phyloP scores from a whole-genome alignment of 2,797 vertebrate species.

The Lacerta bilineata region DNA sequence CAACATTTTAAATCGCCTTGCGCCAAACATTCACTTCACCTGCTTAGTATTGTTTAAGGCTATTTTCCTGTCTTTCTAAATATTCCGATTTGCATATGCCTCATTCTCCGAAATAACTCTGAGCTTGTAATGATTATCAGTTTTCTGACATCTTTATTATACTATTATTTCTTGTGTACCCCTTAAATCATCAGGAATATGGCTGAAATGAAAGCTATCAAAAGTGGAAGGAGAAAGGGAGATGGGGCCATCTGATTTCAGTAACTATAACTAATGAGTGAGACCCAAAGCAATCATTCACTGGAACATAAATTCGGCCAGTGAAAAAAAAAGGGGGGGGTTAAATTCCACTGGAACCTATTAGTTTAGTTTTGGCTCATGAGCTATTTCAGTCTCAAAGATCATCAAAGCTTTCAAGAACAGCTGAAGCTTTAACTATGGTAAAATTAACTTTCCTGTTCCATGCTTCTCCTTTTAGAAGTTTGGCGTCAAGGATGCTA shows the following conservation, averaged over 20 bases:
- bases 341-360: conserved; percentile 24
- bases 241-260: neutral
- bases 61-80: conserved; percentile 33
- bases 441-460: conserved; percentile 37
- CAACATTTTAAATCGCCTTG: conserved; percentile 18
- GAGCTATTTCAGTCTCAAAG: conserved; percentile 38
- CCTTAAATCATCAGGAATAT: conserved; percentile 19
- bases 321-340: conserved; percentile 43
- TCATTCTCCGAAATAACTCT: conserved; percentile 26
- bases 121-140: conserved; percentile 24
- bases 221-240: conserved; percentile 32
- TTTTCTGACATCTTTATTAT: conserved; percentile 21
- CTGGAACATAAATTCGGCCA: conserved; percentile 51
- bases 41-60: neutral
- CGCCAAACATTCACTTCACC: neutral
- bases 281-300: conserved; percentile 44
- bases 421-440: conserved; percentile 46
- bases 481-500: conserved; percentile 17
- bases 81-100: conserved; percentile 23
- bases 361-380: conserved; percentile 48
- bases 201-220: conserved; percentile 47
- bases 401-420: conserved; percentile 44
- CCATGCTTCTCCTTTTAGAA: conserved; percentile 25
- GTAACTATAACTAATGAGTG: conserved; percentile 26
- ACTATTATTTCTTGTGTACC: neutral